Evolutionary conservation across 2,113 vertebrate genomes (phyloP).

Genomic region (Petrocephalus microphthalmus): DNA sequence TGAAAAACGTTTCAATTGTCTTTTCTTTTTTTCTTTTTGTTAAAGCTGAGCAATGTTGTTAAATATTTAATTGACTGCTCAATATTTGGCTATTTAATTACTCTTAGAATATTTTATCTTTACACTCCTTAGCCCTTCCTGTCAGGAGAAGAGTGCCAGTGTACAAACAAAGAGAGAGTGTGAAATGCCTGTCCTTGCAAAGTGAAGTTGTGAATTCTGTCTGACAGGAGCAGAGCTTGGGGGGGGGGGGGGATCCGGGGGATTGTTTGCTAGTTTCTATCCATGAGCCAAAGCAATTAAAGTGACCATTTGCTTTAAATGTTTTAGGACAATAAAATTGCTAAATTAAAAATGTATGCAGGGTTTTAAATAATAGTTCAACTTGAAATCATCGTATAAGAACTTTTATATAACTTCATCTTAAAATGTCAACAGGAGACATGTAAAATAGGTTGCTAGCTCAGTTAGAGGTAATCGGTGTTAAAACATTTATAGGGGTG

Average conservation of each 20-base stretch:
- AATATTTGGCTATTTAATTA: neutral
- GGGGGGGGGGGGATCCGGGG: neutral
- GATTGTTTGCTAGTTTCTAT: neutral
- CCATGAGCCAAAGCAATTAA: neutral
- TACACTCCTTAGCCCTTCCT: neutral
- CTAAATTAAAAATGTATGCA: neutral
- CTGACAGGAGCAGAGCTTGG: neutral
- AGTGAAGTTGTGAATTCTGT: neutral
- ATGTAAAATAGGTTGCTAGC: neutral
- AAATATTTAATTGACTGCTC: neutral
- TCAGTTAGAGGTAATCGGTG: neutral
- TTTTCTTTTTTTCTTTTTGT: neutral
- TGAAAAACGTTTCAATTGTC: neutral
- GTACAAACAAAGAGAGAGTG: neutral
- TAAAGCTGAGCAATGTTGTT: neutral
- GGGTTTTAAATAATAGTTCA: slow-evolving; percentile 1
- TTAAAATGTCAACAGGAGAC: neutral
- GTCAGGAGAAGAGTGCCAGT: neutral
- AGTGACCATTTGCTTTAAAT: slow-evolving; percentile 1
- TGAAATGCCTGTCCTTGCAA: neutral
- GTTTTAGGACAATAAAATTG: slow-evolving; percentile 3
- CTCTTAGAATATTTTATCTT: neutral
- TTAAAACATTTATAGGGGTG: neutral
- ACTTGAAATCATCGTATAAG: neutral
- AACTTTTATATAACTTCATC: neutral